Base-by-base conservation (phyloP, 2,113 vertebrate genomes). In the Hyaena hyaena region DNA sequence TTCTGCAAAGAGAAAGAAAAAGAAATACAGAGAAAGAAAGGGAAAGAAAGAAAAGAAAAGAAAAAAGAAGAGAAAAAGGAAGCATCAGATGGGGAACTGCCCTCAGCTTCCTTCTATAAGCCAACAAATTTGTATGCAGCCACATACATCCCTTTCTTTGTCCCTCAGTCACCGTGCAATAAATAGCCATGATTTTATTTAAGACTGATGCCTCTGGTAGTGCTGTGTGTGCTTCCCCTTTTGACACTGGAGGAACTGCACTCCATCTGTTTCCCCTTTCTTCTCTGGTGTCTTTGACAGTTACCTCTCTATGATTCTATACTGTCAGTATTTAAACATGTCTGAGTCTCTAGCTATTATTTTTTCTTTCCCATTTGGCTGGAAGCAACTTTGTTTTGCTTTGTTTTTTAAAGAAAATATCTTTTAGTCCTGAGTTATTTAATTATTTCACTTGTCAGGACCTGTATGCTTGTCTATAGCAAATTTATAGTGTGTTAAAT, bases 401-500 rank as follows among this genome's bases (percentile, higher is more conserved):
- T 53, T 53, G 4, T 71, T n/a, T 61, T 8, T 76, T 12, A 19
- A 86, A 93, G 8, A 50, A 71, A 53, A 74, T 26, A 45, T 39
- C 23, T 89, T 92, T 95, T 55, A 55, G 58, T 95, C 93, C 14
- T 23, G 61, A 82, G 16, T 85, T 95, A 94, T 33, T 92, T 84
- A 53, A 82, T 95, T 76, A 15, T 77, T 83, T 98, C 2, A 73
- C 50, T 92, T 92, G 23, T 68, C 33, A 90, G 35, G 23, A 80
- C 24, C 28, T 68, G 11, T 48, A 77, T 43, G 39, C 19, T 86
- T 93, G 12, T 84, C 66, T 81, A 19, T 61, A 53, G 81, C 45
- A 90, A 39, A 61, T 82, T 86, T 96, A 58, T 85, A 55, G 10
- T 81, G 15, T 95, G 95, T 90, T 84, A 89, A 79, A 88, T n/a